phyloP scores from a whole-genome alignment of 2,113 vertebrate genomes.

The Cochlearius cochlearius region DNA sequence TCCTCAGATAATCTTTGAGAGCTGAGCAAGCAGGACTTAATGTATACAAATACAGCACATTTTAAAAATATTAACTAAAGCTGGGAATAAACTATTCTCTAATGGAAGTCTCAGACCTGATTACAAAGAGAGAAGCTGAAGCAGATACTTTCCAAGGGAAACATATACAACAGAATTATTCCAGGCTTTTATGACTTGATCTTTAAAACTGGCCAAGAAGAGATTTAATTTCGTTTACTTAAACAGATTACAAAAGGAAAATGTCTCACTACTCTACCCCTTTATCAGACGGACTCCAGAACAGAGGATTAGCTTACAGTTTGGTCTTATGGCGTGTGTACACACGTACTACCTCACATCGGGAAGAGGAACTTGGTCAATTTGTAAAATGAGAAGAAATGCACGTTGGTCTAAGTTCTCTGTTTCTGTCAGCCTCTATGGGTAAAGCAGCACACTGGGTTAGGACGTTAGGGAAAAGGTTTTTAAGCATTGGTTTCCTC shows the following conservation, averaged over 20 bases:
- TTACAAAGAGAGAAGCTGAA: neutral
- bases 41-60: neutral
- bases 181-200: neutral
- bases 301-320: neutral
- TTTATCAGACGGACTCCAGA: neutral
- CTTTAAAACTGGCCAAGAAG: neutral
- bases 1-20: conserved; percentile 23
- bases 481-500: neutral
- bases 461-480: neutral
- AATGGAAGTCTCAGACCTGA: neutral
- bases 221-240: conserved; percentile 33
- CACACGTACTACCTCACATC: neutral
- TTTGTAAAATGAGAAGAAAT: neutral
- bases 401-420: neutral
- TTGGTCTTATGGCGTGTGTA: neutral
- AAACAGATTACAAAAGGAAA: conserved; percentile 12
- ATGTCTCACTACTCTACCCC: neutral
- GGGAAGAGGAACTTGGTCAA: neutral
- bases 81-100: neutral
- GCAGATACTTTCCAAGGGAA: neutral
- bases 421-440: neutral
- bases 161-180: neutral
- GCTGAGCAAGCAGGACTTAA: neutral
- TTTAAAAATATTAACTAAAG: conserved; percentile 24
- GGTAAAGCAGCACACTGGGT: neutral